phyloP scores from a whole-genome alignment of 2,888 invertebrate species.

The Lasioglossum vierecki region DNA sequence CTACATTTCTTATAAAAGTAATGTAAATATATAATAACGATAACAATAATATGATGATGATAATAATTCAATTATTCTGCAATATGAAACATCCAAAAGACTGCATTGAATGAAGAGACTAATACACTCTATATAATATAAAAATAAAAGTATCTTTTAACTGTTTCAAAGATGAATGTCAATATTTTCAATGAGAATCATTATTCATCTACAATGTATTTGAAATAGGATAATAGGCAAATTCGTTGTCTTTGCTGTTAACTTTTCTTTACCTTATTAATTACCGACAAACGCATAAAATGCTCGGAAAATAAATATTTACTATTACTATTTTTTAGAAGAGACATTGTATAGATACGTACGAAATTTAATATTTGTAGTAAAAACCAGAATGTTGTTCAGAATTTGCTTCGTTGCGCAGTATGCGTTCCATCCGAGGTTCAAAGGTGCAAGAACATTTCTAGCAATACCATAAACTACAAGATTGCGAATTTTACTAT shows the following conservation, averaged over 20 bases:
- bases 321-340: background rate
- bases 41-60: background rate
- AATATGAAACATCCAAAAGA: slow-evolving; percentile 38
- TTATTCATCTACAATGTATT: background rate
- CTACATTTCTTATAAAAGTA: slow-evolving; percentile 30
- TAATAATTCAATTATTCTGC: slow-evolving; percentile 23
- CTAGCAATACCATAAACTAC: background rate
- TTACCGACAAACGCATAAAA: background rate
- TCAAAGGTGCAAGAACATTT: slow-evolving; percentile 1
- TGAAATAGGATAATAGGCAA: slow-evolving; percentile 5
- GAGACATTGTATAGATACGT: background rate
- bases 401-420: background rate
- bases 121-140: slow-evolving; percentile 13
- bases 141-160: slow-evolving; percentile 66
- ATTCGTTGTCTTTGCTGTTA: background rate
- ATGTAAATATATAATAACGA: slow-evolving; percentile 20
- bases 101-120: slow-evolving; percentile 38
- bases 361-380: background rate
- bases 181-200: slow-evolving; percentile 34
- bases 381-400: slow-evolving; percentile 1
- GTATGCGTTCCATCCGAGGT: background rate
- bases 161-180: slow-evolving; percentile 50
- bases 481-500: background rate
- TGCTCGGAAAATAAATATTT: background rate
- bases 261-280: background rate